phyloP scores from a whole-genome alignment of 2,113 vertebrate species.

The Siniperca chuatsi region DNA sequence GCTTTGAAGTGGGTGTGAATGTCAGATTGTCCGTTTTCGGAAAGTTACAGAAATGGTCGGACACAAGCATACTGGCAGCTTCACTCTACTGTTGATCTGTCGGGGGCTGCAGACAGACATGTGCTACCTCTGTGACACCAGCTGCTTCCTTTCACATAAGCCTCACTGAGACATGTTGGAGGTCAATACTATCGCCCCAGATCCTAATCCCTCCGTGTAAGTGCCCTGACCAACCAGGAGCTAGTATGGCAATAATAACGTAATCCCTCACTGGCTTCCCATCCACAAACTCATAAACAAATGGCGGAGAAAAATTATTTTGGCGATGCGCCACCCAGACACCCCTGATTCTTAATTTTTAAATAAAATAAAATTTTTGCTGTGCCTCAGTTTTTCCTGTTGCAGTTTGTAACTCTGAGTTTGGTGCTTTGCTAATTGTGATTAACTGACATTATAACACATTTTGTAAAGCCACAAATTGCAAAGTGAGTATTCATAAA shows the following conservation, averaged over 20 bases:
- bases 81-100: no score
- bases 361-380: neutral
- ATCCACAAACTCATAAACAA: neutral
- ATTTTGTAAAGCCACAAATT: neutral
- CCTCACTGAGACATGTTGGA: no score
- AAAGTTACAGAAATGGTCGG: neutral
- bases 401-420: neutral
- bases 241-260: no score
- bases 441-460: neutral
- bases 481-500: neutral
- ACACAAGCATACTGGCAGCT: no score
- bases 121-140: no score
- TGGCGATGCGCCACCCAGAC: neutral
- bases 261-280: neutral
- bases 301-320: neutral
- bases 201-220: no score
- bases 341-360: no score
- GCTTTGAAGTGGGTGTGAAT: neutral
- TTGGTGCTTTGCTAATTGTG: neutral
- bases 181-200: no score
- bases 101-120: no score
- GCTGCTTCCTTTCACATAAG: no score
- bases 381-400: neutral
- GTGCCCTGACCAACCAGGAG: neutral
- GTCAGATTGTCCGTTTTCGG: neutral